phyloP scores from a whole-genome alignment of 2,888 invertebrate genomes.

The Conistra vaccinii region DNA sequence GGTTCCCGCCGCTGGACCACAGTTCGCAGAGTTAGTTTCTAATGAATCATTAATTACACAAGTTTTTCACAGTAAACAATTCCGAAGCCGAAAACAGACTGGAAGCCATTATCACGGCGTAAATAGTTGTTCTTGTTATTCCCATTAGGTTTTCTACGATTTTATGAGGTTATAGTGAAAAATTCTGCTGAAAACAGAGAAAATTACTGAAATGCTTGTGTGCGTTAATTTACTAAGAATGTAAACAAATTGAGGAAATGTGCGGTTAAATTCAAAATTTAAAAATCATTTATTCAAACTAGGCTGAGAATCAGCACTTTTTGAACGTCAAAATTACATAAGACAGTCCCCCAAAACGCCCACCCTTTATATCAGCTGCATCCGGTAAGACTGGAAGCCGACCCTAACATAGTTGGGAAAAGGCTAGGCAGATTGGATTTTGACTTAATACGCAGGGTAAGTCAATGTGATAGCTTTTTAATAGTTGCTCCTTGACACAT shows the following conservation, averaged over 20 bases:
- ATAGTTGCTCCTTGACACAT: too few relatives aligned
- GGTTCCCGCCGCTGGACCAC: conserved; percentile 18
- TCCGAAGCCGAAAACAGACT: conserved; percentile 42
- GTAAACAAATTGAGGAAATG: neutral
- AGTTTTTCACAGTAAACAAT: conserved; percentile 61
- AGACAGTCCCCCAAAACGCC: too few relatives aligned
- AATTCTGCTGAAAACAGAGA: neutral
- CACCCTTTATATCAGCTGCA: too few relatives aligned
- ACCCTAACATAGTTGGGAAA: too few relatives aligned
- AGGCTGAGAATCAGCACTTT: too few relatives aligned
- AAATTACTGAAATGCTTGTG: neutral
- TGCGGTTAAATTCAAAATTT: too few relatives aligned
- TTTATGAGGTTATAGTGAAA: conserved; percentile 12
- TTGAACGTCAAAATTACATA: too few relatives aligned
- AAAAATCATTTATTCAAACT: too few relatives aligned
- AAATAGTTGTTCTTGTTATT: conserved; percentile 52
- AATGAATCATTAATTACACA: conserved; percentile 64
- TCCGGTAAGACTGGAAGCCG: too few relatives aligned
- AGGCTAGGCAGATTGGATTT: too few relatives aligned
- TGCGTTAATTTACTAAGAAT: neutral
- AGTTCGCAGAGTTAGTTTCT: conserved; percentile 43
- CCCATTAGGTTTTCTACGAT: conserved; percentile 27
- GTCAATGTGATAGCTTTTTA: too few relatives aligned
- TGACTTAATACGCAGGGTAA: too few relatives aligned
- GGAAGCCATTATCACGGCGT: conserved; percentile 45